Percentiles rank a stretch among this genome's conserved stretches.
phyloP scores from a whole-genome alignment of 2,113 vertebrate genomes.

The Carassius auratus region DNA sequence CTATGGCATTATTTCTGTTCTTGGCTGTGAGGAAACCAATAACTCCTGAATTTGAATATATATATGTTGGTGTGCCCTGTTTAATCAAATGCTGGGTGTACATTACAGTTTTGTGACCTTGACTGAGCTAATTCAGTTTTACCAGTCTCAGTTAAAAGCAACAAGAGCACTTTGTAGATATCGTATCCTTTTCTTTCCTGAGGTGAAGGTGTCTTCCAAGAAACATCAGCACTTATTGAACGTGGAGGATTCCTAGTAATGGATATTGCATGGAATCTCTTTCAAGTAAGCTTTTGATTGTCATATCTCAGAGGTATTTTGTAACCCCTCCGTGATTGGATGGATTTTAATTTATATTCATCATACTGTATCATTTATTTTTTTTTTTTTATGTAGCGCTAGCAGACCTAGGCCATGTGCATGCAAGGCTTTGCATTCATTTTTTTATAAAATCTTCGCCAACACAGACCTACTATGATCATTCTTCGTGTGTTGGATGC shows the following conservation, averaged over 20 bases:
- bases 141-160: constrained; percentile 17
- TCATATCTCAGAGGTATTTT: background rate
- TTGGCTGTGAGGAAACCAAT: background rate
- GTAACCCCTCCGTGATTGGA: background rate
- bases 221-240: constrained; percentile 4
- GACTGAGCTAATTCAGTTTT: background rate
- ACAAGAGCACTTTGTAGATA: background rate
- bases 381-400: constrained; percentile 1
- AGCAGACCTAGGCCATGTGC: constrained; percentile 32
- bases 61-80: background rate
- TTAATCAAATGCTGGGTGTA: background rate
- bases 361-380: background rate
- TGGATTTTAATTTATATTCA: background rate
- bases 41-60: background rate
- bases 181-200: background rate
- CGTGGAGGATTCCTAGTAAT: background rate
- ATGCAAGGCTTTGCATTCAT: constrained; percentile 60
- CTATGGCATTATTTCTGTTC: background rate
- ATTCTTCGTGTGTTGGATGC: constrained; percentile 49
- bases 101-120: constrained; percentile 6
- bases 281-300: constrained; percentile 3
- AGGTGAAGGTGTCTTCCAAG: constrained; percentile 18
- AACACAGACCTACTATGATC: constrained; percentile 55
- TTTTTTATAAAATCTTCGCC: constrained; percentile 59
- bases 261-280: constrained; percentile 3